These are phyloP conservation scores for Misgurnus anguillicaudatus DNA, from an alignment of 2,113 vertebrate genomes.

Conservation along the genomic window DNA sequence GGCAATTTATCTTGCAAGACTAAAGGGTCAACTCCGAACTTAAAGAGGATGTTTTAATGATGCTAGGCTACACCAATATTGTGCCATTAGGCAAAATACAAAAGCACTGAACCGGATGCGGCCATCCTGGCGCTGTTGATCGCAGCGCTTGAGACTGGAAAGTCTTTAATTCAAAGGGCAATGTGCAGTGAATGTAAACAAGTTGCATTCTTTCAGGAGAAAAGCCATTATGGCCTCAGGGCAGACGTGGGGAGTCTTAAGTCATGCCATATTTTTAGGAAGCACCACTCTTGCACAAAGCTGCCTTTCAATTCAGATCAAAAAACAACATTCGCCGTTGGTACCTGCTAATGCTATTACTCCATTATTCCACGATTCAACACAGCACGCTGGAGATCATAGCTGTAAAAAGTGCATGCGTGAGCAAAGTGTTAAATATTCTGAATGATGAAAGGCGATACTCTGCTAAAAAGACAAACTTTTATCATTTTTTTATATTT, in stretches of 20 bases:
- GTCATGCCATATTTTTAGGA: constrained; percentile 28
- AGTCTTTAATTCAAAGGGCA: constrained; percentile 37
- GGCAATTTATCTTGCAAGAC: constrained; percentile 56
- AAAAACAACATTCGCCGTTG: constrained; percentile 14
- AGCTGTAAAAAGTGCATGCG: neutral
- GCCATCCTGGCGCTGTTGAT: constrained; percentile 2
- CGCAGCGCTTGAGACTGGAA: constrained; percentile 9
- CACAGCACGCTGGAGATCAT: constrained; percentile 4
- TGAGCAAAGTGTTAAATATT: neutral
- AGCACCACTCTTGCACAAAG: constrained; percentile 9
- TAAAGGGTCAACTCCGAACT: constrained; percentile 50
- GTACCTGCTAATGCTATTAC: neutral
- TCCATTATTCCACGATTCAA: constrained; percentile 39
- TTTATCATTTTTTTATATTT: neutral
- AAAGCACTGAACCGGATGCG: constrained; percentile 29
- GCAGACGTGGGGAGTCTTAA: constrained; percentile 18
- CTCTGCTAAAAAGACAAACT: neutral
- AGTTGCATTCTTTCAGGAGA: constrained; percentile 25
- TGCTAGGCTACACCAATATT: constrained; percentile 10
- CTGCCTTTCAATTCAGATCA: constrained; percentile 33
- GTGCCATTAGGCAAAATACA: constrained; percentile 36
- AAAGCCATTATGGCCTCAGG: constrained; percentile 35
- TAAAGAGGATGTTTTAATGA: constrained; percentile 45
- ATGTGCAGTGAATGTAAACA: constrained; percentile 41
- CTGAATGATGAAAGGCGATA: neutral